These are phyloP conservation scores for Alectura lathami DNA, from an alignment of 2,113 vertebrate genomes.

Conservation along the genomic window DNA sequence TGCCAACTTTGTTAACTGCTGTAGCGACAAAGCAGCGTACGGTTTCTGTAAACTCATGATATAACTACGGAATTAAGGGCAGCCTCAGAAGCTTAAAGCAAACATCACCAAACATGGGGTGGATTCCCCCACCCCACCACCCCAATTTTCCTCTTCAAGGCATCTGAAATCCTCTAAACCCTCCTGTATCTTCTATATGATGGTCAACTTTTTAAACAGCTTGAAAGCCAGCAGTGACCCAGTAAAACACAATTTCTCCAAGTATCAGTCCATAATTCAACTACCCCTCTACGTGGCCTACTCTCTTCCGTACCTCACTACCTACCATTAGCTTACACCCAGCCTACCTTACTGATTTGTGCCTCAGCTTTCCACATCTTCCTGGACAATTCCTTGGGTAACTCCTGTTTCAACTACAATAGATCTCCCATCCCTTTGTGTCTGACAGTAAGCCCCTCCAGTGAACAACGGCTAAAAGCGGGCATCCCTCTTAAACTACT, in stretches of 20 bases:
- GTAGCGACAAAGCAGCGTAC: not conserved
- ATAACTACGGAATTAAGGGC: not conserved
- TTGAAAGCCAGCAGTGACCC: not conserved
- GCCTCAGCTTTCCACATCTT: not conserved
- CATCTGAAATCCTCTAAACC: not conserved
- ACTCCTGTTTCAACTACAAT: not conserved
- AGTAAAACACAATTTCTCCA: not conserved
- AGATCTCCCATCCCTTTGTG: accelerated
- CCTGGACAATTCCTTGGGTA: accelerated
- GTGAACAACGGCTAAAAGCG: not conserved
- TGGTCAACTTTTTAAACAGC: accelerated
- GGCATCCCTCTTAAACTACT: not conserved
- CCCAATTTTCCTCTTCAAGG: not conserved
- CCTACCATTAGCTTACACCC: not conserved
- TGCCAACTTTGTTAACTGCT: not conserved
- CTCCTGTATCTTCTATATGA: not conserved
- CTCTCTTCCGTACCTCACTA: not conserved
- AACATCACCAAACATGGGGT: no score
- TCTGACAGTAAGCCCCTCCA: accelerated
- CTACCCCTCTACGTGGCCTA: not conserved
- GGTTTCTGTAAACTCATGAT: not conserved
- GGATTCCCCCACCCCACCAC: not conserved
- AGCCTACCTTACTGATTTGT: not conserved
- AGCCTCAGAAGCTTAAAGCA: not conserved
- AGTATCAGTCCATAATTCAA: accelerated